Conservation (phyloP, 1,140 invertebrate species). For the Parapsyche elsis region DNA sequence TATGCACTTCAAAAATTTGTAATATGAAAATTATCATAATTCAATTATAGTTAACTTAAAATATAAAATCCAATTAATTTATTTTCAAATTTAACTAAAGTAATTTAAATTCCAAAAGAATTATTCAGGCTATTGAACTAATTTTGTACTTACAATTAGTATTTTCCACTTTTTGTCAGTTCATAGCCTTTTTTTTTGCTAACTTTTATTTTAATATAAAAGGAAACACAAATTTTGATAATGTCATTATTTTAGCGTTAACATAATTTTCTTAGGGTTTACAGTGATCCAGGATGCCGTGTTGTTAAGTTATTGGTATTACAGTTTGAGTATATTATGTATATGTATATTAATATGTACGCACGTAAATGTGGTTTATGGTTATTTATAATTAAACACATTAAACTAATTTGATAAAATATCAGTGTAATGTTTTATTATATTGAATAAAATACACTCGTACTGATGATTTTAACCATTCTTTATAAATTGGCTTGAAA, state of each 20-base stretch:
- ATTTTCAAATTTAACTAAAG: no score
- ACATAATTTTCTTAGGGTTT: slow-evolving; percentile 42
- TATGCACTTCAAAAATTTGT: no score
- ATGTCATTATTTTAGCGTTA: background rate
- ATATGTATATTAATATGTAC: background rate
- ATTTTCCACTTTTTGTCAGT: background rate
- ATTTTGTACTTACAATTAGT: no score
- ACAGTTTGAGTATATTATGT: slow-evolving; percentile 7
- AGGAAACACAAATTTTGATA: slow-evolving; percentile 33
- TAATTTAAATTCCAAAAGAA: no score
- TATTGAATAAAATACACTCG: no score
- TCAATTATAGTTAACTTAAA: no score
- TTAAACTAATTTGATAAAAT: background rate
- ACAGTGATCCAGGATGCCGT: slow-evolving; percentile 45
- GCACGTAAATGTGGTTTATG: background rate
- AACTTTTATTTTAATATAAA: background rate
- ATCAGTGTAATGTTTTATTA: no score
- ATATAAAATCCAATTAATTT: no score
- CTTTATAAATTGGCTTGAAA: background rate
- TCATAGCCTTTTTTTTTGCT: background rate
- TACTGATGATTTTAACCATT: no score
- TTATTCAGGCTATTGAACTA: no score
- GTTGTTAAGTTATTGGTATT: slow-evolving; percentile 39
- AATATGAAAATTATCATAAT: no score
- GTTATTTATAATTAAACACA: background rate